phyloP scores from a whole-genome alignment of 1,140 invertebrate genomes.

The Drosophila yakuba region DNA sequence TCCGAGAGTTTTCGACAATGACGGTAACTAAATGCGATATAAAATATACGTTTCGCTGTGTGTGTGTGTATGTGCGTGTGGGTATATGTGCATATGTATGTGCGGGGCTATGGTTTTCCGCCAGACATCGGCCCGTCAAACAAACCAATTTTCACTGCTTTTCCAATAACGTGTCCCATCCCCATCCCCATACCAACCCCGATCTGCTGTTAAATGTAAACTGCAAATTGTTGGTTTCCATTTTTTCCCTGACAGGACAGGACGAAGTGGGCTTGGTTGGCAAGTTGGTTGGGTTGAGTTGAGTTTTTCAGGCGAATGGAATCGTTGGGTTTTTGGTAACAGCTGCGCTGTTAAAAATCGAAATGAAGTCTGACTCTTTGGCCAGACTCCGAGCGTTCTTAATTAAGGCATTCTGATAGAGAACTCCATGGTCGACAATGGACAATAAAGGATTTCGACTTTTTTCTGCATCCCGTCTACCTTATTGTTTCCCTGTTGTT shows the following conservation, averaged over 20 bases:
- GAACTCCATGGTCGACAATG: constrained; percentile 54
- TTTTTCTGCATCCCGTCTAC: constrained; percentile 28
- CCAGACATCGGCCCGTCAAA: constrained; percentile 77
- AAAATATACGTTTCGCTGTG: constrained; percentile 22
- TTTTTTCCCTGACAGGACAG: constrained; percentile 37
- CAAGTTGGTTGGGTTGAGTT: neutral
- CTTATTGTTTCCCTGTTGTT: constrained; percentile 35
- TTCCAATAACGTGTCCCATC: constrained; percentile 70
- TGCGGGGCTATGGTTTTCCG: constrained; percentile 31
- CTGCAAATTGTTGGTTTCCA: constrained; percentile 74
- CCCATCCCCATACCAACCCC: neutral
- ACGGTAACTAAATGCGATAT: constrained; percentile 43
- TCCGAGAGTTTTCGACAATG: constrained; percentile 45
- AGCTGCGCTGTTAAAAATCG: constrained; percentile 62
- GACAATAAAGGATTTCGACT: constrained; percentile 66
- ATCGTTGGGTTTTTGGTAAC: constrained; percentile 46
- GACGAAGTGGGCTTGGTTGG: constrained; percentile 27
- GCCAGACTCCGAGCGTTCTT: constrained; percentile 62
- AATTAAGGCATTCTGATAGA: constrained; percentile 78
- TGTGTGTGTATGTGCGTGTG: constrained; percentile 17
- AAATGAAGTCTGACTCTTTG: constrained; percentile 57
- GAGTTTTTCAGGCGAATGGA: constrained; percentile 17
- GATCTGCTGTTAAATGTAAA: constrained; percentile 66
- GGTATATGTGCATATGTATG: neutral
- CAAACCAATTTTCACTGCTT: constrained; percentile 80